These are phyloP conservation scores for Megalonaias nervosa DNA, from an alignment of 1,140 invertebrate species.

Conservation along the genomic window DNA sequence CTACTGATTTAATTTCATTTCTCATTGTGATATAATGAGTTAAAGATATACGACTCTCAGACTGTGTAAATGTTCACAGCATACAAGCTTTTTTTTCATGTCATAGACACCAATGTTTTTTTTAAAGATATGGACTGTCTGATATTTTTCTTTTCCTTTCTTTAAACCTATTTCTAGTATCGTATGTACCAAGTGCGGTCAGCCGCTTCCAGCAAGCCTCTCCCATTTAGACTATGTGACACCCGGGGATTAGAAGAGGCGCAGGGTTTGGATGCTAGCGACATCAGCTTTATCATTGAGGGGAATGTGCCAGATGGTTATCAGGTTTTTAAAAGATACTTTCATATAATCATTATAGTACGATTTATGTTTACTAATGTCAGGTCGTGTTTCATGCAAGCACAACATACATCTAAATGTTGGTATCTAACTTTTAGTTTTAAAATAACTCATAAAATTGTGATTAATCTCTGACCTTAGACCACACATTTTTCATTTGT, in stretches of 20 bases:
- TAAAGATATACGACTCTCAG: too few relatives aligned
- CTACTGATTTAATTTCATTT: too few relatives aligned
- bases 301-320: conserved; percentile 13
- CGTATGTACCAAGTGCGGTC: conserved; percentile 25
- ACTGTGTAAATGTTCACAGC: too few relatives aligned
- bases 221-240: conserved; percentile 39
- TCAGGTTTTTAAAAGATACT: conserved; percentile 6
- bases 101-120: too few relatives aligned
- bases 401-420: background rate
- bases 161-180: conserved; percentile 13
- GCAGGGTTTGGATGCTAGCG: conserved; percentile 17
- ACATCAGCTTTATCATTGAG: conserved; percentile 7
- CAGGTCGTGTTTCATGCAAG: background rate
- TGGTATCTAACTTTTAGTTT: background rate
- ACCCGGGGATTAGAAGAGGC: conserved; percentile 33
- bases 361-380: background rate
- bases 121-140: too few relatives aligned
- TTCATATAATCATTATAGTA: background rate
- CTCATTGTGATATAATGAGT: too few relatives aligned
- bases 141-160: too few relatives aligned
- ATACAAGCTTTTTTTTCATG: too few relatives aligned
- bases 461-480: background rate
- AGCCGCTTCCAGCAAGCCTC: conserved; percentile 5
- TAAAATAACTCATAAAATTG: background rate
- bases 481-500: too few relatives aligned